Evolutionary conservation across 2,888 invertebrate species (phyloP).

Genomic region (Julus scanicus): DNA sequence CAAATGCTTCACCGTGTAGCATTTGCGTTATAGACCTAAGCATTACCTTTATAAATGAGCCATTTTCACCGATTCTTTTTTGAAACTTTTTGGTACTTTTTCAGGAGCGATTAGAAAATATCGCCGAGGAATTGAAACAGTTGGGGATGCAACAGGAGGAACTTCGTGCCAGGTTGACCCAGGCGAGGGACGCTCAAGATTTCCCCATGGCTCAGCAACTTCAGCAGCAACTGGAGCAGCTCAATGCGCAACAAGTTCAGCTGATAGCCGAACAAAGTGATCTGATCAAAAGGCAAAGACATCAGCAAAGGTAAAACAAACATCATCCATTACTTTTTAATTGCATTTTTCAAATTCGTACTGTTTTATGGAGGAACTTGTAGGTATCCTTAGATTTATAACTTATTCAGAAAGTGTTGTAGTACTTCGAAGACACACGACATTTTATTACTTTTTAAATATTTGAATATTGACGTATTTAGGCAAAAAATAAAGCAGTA

Average conservation of each 20-base stretch:
- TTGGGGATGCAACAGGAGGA: slow-evolving; percentile 67
- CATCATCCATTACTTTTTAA: not conserved
- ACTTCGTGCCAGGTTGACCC: slow-evolving; percentile 65
- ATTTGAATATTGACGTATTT: too few species aligned
- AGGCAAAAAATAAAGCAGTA: too few species aligned
- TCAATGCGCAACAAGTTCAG: slow-evolving; percentile 66
- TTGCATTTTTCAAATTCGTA: too few species aligned
- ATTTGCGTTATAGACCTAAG: too few species aligned
- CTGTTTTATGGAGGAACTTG: too few species aligned
- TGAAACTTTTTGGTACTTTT: not conserved
- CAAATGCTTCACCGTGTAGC: too few species aligned
- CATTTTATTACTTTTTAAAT: too few species aligned
- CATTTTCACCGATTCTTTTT: not conserved
- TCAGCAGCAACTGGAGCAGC: slow-evolving; percentile 66
- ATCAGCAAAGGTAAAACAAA: slow-evolving; percentile 58
- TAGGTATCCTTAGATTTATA: too few species aligned
- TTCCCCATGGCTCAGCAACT: slow-evolving; percentile 63
- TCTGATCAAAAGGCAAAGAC: slow-evolving; percentile 64
- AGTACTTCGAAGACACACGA: too few species aligned
- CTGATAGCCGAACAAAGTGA: slow-evolving; percentile 68
- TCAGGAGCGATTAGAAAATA: slow-evolving; percentile 68
- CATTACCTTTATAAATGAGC: too few species aligned
- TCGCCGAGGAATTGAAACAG: slow-evolving; percentile 67
- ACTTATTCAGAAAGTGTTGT: too few species aligned
- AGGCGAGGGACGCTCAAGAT: slow-evolving; percentile 65